Conservation (phyloP, 2,113 vertebrate genomes). For the Azemiops feae region DNA sequence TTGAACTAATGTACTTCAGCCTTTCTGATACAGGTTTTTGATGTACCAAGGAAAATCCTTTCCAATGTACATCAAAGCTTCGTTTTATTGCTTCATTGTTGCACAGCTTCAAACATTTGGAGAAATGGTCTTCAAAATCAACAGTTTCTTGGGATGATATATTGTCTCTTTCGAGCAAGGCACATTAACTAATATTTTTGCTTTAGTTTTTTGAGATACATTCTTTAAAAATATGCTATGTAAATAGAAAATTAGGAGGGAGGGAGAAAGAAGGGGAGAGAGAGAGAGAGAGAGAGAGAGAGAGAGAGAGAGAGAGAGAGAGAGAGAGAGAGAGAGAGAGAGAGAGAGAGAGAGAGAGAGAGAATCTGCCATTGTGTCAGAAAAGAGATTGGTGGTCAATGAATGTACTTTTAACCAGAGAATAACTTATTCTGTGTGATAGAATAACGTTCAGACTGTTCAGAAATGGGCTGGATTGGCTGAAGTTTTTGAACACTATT, state of each 20-base stretch:
- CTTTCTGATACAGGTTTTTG: neutral
- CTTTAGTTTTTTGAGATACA: neutral
- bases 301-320: neutral
- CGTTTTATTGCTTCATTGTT: neutral
- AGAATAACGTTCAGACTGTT: neutral
- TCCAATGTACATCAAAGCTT: slow-evolving; percentile 13
- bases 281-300: too few relatives aligned
- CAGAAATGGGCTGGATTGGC: neutral
- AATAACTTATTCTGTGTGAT: neutral
- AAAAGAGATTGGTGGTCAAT: neutral
- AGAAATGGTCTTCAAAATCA: neutral
- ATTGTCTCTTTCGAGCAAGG: neutral
- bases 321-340: too few relatives aligned
- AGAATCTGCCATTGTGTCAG: neutral
- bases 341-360: neutral
- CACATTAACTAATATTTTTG: neutral
- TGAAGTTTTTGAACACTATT: neutral
- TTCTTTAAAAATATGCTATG: neutral
- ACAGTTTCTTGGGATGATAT: neutral
- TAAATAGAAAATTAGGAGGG: neutral
- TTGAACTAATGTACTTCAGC: slow-evolving; percentile 15
- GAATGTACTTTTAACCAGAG: neutral
- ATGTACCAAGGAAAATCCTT: neutral
- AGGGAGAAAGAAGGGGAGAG: neutral
- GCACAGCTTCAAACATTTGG: neutral